These are phyloP conservation scores for Epinotia ramella DNA, from an alignment of 2,888 invertebrate genomes.

Conservation along the genomic window DNA sequence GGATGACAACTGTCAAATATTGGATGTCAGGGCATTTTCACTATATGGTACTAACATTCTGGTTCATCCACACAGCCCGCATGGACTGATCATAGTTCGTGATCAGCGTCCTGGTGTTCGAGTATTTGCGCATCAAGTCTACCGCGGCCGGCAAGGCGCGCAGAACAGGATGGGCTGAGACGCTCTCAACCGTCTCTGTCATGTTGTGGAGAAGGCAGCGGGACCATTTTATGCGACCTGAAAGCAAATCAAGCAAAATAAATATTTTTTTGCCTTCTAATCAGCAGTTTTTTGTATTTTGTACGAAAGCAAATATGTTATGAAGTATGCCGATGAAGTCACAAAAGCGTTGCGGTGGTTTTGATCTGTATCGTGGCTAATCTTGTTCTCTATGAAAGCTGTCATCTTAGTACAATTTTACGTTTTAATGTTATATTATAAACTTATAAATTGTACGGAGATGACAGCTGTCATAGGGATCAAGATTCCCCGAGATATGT, in stretches of 20 bases:
- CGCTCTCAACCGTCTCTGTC: conserved; percentile 92
- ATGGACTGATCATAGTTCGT: conserved; percentile 92
- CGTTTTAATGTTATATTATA: no score
- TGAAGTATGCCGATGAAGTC: no score
- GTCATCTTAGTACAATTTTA: no score
- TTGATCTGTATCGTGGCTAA: no score
- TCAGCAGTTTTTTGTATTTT: not conserved
- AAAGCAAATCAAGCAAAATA: not conserved
- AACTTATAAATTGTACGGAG: no score
- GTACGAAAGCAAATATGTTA: not conserved
- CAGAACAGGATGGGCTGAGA: conserved; percentile 90
- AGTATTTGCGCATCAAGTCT: conserved; percentile 91
- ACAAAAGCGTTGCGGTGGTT: no score
- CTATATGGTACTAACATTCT: conserved; percentile 86
- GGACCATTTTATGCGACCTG: conserved; percentile 92
- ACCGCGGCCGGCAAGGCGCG: conserved; percentile 89
- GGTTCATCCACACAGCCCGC: conserved; percentile 93
- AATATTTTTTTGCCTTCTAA: not conserved
- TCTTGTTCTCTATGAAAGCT: no score
- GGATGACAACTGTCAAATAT: no score
- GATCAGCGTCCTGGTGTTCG: conserved; percentile 89
- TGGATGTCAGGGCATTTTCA: no score
- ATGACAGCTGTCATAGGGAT: no score
- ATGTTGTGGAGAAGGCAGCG: conserved; percentile 92
- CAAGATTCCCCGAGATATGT: no score